Evolutionary conservation across 2,113 vertebrate species (phyloP).

Genomic region (Calypte anna): DNA sequence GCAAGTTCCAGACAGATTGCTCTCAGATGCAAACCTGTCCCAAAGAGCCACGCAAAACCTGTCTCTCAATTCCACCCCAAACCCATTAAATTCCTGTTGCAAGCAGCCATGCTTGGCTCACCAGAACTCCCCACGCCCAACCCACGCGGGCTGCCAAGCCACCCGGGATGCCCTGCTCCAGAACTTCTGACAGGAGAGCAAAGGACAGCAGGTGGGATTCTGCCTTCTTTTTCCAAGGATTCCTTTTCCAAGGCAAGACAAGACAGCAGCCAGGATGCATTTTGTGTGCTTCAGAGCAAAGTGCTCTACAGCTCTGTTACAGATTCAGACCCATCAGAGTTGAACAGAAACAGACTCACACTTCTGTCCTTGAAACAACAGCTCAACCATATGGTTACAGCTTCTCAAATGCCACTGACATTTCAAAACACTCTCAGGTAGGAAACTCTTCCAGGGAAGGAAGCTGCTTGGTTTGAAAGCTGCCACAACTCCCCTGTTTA

Average conservation of each 20-base stretch:
- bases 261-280: neutral
- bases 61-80: constrained; percentile 32
- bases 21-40: constrained; percentile 53
- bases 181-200: neutral
- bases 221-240: neutral
- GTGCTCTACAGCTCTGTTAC: neutral
- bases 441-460: neutral
- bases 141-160: neutral
- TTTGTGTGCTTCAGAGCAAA: neutral
- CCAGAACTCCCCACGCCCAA: neutral
- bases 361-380: neutral
- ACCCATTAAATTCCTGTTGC: constrained; percentile 18
- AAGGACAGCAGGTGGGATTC: neutral
- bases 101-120: neutral
- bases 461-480: neutral
- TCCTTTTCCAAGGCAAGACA: neutral
- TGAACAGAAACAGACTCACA: neutral
- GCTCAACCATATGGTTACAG: neutral
- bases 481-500: neutral
- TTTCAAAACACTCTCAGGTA: neutral
- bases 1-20: constrained; percentile 22
- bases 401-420: neutral
- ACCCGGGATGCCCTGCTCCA: neutral
- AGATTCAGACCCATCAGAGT: neutral
- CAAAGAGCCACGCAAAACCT: constrained; percentile 1